Conservation (phyloP, 2,113 vertebrate species). For the Leptodactylus fuscus region DNA sequence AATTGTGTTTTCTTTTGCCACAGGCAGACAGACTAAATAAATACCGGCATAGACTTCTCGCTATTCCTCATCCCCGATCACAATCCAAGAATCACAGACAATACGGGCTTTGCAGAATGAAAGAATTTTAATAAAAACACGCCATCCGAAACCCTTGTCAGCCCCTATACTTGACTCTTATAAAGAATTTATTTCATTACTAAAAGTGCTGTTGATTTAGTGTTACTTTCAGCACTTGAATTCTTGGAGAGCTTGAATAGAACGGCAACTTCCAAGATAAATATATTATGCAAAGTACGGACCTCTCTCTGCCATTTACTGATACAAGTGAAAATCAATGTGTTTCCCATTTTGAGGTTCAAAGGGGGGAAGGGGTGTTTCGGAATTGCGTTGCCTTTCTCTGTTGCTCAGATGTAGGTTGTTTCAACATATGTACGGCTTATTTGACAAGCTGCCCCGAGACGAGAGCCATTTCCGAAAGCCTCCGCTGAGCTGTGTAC, state of each 20-base stretch:
- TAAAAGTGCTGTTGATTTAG: slow-evolving; percentile 82
- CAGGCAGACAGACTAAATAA: slow-evolving; percentile 83
- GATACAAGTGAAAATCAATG: slow-evolving; percentile 64
- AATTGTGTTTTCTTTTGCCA: slow-evolving; percentile 78
- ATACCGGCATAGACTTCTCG: slow-evolving; percentile 75
- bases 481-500: background rate
- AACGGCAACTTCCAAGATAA: slow-evolving; percentile 75
- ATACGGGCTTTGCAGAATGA: slow-evolving; percentile 77
- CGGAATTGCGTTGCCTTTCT: slow-evolving; percentile 38
- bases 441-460: slow-evolving; percentile 38
- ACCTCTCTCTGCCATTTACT: slow-evolving; percentile 65
- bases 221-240: slow-evolving; percentile 81
- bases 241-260: slow-evolving; percentile 78
- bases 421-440: slow-evolving; percentile 43
- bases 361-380: slow-evolving; percentile 43
- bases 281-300: slow-evolving; percentile 76
- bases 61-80: slow-evolving; percentile 68
- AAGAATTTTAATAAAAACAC: slow-evolving; percentile 91
- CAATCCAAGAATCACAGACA: slow-evolving; percentile 86
- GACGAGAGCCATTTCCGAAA: slow-evolving; percentile 32
- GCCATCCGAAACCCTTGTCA: slow-evolving; percentile 69
- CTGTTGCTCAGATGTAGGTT: slow-evolving; percentile 41
- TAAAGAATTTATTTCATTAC: slow-evolving; percentile 80
- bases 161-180: slow-evolving; percentile 71
- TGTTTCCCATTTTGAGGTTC: slow-evolving; percentile 60